Conservation (phyloP, 2,888 invertebrate species). For the Yponomeuta plumbellus region DNA sequence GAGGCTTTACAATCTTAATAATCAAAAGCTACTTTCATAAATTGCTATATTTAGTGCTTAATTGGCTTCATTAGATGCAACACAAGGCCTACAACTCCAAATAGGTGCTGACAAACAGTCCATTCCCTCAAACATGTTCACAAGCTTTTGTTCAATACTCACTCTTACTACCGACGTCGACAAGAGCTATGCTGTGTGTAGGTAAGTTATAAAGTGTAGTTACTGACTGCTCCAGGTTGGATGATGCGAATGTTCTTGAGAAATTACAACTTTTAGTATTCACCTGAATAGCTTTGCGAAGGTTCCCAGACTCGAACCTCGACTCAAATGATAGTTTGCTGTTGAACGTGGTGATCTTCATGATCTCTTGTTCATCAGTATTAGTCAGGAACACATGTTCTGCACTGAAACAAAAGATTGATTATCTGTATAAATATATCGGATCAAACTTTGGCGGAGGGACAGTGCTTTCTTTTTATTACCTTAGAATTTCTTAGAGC, state of each 20-base stretch:
- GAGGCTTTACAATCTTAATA: too few relatives aligned
- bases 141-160: too few relatives aligned
- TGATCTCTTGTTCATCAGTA: constrained; percentile 69
- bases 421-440: neutral
- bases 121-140: too few relatives aligned
- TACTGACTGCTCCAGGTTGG: too few relatives aligned
- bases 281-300: constrained; percentile 87
- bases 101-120: too few relatives aligned
- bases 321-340: constrained; percentile 84
- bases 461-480: neutral
- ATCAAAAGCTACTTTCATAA: constrained; percentile 5
- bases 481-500: neutral
- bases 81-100: neutral
- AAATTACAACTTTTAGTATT: neutral
- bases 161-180: too few relatives aligned
- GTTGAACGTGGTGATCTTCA: constrained; percentile 49
- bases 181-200: too few relatives aligned
- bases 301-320: constrained; percentile 90
- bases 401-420: constrained; percentile 41
- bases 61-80: neutral
- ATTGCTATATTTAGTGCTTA: neutral
- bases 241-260: too few relatives aligned
- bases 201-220: too few relatives aligned
- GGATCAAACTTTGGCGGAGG: neutral
- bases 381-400: constrained; percentile 58